Conservation (phyloP, 2,888 invertebrate species). For the Cheilosia grossa region DNA sequence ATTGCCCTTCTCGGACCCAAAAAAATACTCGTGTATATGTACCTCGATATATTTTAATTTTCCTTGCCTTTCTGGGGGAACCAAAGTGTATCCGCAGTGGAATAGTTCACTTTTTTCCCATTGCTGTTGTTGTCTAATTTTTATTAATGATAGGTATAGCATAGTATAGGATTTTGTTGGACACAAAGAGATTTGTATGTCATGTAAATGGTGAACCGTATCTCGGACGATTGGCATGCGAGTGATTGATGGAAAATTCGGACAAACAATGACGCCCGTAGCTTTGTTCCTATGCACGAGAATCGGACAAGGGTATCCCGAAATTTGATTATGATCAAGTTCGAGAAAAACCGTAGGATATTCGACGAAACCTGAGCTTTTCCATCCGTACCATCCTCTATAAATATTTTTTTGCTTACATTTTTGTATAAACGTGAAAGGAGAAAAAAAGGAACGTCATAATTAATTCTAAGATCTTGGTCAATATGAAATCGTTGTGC, state of each 20-base stretch:
- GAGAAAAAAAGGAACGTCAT: no score
- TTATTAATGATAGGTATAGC: constrained; percentile 50
- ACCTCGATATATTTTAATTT: constrained; percentile 3
- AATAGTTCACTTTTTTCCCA: background rate
- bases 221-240: constrained; percentile 36
- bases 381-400: no score
- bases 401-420: background rate
- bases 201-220: constrained; percentile 20
- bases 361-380: no score
- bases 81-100: background rate
- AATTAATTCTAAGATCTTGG: background rate
- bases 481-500: constrained; percentile 12
- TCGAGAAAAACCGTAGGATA: no score
- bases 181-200: constrained; percentile 37
- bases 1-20: constrained; percentile 32
- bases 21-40: constrained; percentile 2
- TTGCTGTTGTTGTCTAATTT: constrained; percentile 22
- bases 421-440: no score
- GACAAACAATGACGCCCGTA: background rate
- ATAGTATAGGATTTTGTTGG: constrained; percentile 7
- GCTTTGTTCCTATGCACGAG: background rate
- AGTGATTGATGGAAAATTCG: constrained; percentile 39
- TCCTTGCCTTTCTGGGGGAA: background rate
- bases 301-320: constrained; percentile 4
- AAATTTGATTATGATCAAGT: no score